Evolutionary conservation across 2,113 vertebrate species (phyloP), one percentile per base, ranked within the genome.

Genomic region (Pterophyllum scalare): DNA sequence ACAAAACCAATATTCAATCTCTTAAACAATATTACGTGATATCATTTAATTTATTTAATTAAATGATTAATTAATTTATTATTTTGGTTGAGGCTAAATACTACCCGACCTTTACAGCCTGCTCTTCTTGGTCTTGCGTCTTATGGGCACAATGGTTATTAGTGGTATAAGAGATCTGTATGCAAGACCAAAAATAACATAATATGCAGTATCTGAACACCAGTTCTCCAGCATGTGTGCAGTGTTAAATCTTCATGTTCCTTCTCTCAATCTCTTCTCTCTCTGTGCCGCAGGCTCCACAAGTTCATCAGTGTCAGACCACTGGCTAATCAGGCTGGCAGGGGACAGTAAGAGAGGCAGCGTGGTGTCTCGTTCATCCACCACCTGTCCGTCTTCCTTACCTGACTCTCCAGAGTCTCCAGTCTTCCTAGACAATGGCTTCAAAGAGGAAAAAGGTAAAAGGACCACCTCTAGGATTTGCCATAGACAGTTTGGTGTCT

Each of bases 271-370:
- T 20, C 9, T 2, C 2, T 2, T 9, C 19, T 82, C 22, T 31
- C 28, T 88, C 64, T 49, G 4, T 77, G 6, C 82, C 28, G 31
- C 89, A 98, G 97, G 97, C 19, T 97, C 97, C 43, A 96, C 94
- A 35, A 96, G 96, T 88, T 96, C 97, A 10, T 96, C 96, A 2
- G 38, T 96, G 79, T 97, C 97, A 0, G 96, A 97, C 38, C 97
- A 98, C 91, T 98, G 98, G 97, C 93, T 97, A 3, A 75, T 97
- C 40, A 94, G 96, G 19, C 94, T 99, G 3, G 94, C 94, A 0
- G 94, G 89, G 75, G 88, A 95, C 72, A 94, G 94, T 82, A 93
- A 93, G 0, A 75, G 90, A 78, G 95, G 94, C 46, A 96, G 96
- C 26, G 15, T 96, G 35, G 88, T 94, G 43, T 97, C 96, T 43